Base-by-base conservation (phyloP, 2,797 vertebrate species). In the Cottoperca gobio region DNA sequence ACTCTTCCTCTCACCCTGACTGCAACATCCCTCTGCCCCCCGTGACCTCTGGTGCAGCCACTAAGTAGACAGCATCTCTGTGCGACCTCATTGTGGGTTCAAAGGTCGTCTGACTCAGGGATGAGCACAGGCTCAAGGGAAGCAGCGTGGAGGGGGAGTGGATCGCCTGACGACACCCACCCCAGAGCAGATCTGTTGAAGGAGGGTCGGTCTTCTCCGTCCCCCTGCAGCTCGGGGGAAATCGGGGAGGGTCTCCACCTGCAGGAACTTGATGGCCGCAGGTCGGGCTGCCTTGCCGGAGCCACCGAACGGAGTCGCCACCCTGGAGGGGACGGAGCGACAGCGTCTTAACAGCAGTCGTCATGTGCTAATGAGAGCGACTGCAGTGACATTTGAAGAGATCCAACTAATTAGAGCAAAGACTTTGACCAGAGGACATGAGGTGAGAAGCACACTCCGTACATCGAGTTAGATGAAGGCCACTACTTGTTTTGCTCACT, bases 21-120 rank as follows among this genome's bases (percentile, higher is more conserved):
- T 19, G 31, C 58, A 76, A 63, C 9, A 1, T 76, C 54, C 68
- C 62, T 76, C 58, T 1, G 9, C 40, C 66, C 57, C 71, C 69
- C 49, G 43, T 33, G 67, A 74, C 78, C 79, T 72, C 55, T 53
- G 71, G 60, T 73, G 70, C 68, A 73, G 65, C 70, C 63, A 64
- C 74, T 58, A 61, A 67, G 55, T 69, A 70, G 76, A 83, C 70
- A 85, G 59, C 81, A 79, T 81, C 81, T 77, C 73, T 65, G 80
- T 60, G 76, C 83, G 71, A 84, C 75, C 72, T 84, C 83, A 83
- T 67, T 67, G 77, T 5, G 53, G 65, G 77, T 79, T 99, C 94
- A 99, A 84, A 99, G 95, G 85, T 99, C 98, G 12, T 99, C 98
- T 55, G 98, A 97, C 92, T 99, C 98, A 64, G 97, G 96, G 81